A percentile compares a stretch with the other conserved stretches of the same genome.
These are phyloP conservation scores for Cyphomyrmex costatus DNA, from an alignment of 1,140 invertebrate genomes.

Conservation along the genomic window DNA sequence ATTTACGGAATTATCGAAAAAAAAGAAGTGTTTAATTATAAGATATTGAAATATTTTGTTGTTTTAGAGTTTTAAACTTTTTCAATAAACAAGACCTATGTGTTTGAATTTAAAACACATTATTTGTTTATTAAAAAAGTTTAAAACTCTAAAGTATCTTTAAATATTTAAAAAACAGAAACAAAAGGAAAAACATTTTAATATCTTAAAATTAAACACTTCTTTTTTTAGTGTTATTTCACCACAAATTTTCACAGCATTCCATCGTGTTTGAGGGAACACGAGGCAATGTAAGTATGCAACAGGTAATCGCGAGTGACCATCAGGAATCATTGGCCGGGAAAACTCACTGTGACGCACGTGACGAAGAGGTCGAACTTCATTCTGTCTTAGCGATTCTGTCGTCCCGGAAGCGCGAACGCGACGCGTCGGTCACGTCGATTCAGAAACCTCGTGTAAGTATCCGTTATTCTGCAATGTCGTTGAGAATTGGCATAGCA, in stretches of 20 bases:
- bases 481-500: background rate
- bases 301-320: constrained; percentile 6
- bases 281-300: background rate
- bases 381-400: constrained; percentile 63
- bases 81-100: too few relatives aligned
- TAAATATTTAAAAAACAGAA: too few relatives aligned
- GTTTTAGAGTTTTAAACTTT: too few relatives aligned
- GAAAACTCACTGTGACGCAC: constrained; percentile 72
- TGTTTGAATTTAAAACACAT: too few relatives aligned
- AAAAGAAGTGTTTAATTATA: too few relatives aligned
- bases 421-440: constrained; percentile 23
- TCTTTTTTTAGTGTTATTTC: too few relatives aligned
- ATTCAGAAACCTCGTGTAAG: constrained; percentile 14
- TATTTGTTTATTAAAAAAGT: too few relatives aligned
- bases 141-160: too few relatives aligned
- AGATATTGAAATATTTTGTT: too few relatives aligned
- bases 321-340: background rate
- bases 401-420: constrained; percentile 20
- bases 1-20: too few relatives aligned
- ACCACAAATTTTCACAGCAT: background rate
- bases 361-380: constrained; percentile 62
- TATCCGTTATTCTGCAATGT: background rate
- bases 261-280: background rate
- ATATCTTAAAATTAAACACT: too few relatives aligned
- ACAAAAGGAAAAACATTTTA: too few relatives aligned